Conservation (phyloP, 2,113 vertebrate genomes). For the Tenrec ecaudatus region DNA sequence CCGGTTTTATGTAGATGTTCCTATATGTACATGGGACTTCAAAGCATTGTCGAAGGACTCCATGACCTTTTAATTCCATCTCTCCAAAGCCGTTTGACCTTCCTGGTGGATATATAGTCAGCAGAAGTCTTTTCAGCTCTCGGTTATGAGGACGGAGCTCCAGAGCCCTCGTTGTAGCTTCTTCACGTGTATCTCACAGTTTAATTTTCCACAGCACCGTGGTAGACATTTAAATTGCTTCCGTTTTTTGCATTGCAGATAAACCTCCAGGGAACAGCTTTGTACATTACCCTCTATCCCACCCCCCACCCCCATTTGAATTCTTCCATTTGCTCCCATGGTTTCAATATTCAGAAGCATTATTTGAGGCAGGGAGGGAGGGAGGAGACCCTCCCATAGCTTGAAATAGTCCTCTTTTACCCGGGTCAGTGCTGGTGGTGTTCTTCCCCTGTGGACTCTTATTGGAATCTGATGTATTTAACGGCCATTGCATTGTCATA, state of each 20-base stretch:
- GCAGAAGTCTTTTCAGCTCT: too few species aligned
- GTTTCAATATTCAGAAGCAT: background rate
- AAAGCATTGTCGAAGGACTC: too few species aligned
- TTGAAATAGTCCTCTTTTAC: conserved; percentile 35
- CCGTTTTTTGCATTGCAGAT: background rate
- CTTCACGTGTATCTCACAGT: conserved; percentile 41
- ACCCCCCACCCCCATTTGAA: background rate
- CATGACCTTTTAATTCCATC: too few species aligned
- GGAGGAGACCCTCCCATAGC: conserved; percentile 34
- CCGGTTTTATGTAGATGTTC: too few species aligned
- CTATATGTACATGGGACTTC: too few species aligned
- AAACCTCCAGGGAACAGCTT: background rate
- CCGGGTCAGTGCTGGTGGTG: background rate
- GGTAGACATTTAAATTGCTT: conserved; percentile 23
- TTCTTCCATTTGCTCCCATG: background rate
- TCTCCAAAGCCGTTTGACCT: too few species aligned
- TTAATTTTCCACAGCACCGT: conserved; percentile 2
- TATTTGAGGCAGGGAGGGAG: background rate
- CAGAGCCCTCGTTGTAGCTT: background rate
- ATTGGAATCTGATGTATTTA: conserved; percentile 51
- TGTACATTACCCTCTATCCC: background rate
- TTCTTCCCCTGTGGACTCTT: conserved; percentile 35
- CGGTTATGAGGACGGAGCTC: conserved; percentile 27
- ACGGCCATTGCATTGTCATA: conserved; percentile 48
- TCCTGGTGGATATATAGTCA: too few species aligned